A percentile compares a stretch with the other conserved stretches of the same genome.
Conservation (phyloP, 2,797 vertebrate species). For the Setipinna tenuifilis region DNA sequence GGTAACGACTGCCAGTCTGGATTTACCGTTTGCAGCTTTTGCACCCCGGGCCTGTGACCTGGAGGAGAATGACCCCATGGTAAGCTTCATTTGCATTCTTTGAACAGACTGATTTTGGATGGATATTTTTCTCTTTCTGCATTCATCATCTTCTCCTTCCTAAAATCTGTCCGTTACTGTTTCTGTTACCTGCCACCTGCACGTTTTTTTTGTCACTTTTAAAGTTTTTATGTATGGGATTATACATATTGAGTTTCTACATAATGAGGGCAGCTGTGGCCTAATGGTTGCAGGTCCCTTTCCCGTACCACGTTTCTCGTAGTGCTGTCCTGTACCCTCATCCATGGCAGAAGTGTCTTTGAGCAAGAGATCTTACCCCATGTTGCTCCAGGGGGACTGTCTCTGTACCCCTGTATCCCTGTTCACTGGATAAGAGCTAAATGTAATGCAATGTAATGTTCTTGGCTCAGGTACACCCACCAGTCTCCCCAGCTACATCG, state of each 20-base stretch:
- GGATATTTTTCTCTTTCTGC: not conserved
- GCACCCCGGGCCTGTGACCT: slow-evolving; percentile 87
- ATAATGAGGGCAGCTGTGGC: not conserved
- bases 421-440: not conserved
- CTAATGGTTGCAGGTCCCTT: too few relatives aligned
- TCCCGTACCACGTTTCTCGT: too few relatives aligned
- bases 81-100: slow-evolving; percentile 56
- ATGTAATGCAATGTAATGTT: not conserved
- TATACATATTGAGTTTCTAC: not conserved
- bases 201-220: not conserved
- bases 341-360: too few relatives aligned
- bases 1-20: slow-evolving; percentile 88
- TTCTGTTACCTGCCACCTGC: not conserved
- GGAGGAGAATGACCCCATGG: slow-evolving; percentile 93
- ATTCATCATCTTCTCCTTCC: not conserved
- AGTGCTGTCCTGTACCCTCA: too few relatives aligned
- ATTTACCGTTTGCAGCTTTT: slow-evolving; percentile 97
- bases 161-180: not conserved
- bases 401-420: too few relatives aligned
- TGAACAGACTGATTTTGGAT: not conserved
- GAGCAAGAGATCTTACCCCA: not conserved
- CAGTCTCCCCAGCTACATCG: slow-evolving; percentile 83
- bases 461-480: slow-evolving; percentile 84
- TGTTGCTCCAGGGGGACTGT: too few relatives aligned
- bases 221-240: not conserved